Evolutionary conservation across 2,113 vertebrate species (phyloP), one percentile per base, ranked within the genome.

Genomic region (Peromyscus leucopus): DNA sequence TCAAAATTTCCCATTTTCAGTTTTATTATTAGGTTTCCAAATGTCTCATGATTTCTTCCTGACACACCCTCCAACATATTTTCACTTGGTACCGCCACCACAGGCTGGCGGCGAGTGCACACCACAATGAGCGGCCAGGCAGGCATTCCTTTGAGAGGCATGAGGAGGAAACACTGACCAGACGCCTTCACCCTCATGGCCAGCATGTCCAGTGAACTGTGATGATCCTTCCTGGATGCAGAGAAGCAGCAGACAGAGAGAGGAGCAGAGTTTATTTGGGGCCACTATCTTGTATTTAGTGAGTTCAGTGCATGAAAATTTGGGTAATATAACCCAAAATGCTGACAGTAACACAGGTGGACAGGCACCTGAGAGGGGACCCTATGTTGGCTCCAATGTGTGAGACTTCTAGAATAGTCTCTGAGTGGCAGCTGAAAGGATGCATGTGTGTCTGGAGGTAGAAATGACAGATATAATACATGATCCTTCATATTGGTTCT

Each of bases 1-100:
- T 95, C 51, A 61, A 95, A 88, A 26, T 91, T 96, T 84, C 93
- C 91, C 57, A 93, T 86, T 93, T 96, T 85, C 85, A 95, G 59
- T 74, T 94, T 97, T 91, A 96, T 96, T 98, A 82, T 97, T 96
- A 96, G 91, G 61, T 92, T 94, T 93, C 74, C 86, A 97, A 97
- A 97, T 94, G 93, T 84, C 59, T 89, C 69, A 24, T 63, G 55
- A 72, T 97, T 94, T 96, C 80, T 94, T 96, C 61, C 94, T 96
- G 89, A 94, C 76, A 91, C 42, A 48, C 83, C 39, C 74, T 92
- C 51, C 42, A 87, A 75, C 31, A 28, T 1, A 59, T 59, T 31
- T 71, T 96, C 71, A 36, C 28, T 63, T 31, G 51, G 19, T 71
- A 24, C 28, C 88, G 21, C 19, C 24, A 33, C 21, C 12, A 9